A percentile compares a stretch with the other conserved stretches of the same genome.
Conservation (phyloP, 1,140 invertebrate species). For the Neuroterus valhalla region DNA sequence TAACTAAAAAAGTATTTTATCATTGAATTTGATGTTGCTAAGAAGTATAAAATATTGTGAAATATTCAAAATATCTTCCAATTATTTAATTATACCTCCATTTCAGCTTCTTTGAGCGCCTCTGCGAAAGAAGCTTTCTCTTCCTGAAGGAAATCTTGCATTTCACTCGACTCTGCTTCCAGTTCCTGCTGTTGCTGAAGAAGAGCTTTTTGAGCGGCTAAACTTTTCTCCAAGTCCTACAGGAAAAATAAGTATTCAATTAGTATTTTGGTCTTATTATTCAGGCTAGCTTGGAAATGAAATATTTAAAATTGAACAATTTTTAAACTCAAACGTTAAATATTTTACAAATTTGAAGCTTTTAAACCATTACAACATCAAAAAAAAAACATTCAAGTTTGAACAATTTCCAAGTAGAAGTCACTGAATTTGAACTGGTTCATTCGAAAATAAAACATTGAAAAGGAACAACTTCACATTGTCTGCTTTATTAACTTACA, state of each 20-base stretch:
- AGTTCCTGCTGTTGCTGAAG: constrained; percentile 83
- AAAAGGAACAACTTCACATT: too few species aligned
- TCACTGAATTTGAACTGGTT: too few species aligned
- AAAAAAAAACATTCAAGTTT: too few species aligned
- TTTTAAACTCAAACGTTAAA: too few species aligned
- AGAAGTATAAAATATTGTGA: not conserved
- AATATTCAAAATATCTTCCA: constrained; percentile 7
- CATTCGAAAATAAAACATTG: too few species aligned
- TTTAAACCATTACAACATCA: too few species aligned
- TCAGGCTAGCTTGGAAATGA: too few species aligned
- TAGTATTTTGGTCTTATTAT: constrained; percentile 1
- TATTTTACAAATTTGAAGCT: too few species aligned
- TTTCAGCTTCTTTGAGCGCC: constrained; percentile 84
- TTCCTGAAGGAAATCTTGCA: constrained; percentile 86
- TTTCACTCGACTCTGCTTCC: constrained; percentile 82
- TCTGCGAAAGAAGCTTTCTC: constrained; percentile 84
- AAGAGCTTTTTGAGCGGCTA: constrained; percentile 80
- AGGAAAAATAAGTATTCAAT: constrained; percentile 34
- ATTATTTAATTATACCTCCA: constrained; percentile 74
- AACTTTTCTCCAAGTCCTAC: constrained; percentile 81
- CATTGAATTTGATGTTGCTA: not conserved
- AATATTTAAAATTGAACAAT: too few species aligned
- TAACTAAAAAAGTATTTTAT: constrained; percentile 50
- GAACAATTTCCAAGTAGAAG: too few species aligned
- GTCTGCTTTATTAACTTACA: too few species aligned